Evolutionary conservation across 1,140 invertebrate species (phyloP), one percentile per base, ranked within the genome.

Genomic region (Heliconius nattereri): DNA sequence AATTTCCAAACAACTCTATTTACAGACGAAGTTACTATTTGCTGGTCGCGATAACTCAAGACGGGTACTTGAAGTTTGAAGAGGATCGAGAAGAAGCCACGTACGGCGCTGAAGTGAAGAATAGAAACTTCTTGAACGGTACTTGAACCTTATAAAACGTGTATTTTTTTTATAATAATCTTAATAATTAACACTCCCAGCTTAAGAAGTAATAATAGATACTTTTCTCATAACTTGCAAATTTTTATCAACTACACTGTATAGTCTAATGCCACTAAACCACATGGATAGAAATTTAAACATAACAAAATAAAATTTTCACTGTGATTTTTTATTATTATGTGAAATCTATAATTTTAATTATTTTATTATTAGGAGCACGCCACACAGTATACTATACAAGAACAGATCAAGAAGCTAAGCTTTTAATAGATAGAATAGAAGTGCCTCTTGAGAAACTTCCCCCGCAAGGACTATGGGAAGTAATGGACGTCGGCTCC

Each of bases 331-430:
- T 16, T 45, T 45, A 5, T 16, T 54, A 54, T 54, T 13, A 60
- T 23, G 0, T 60, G n/a, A 60, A 23, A 60, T 60, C 8, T 26
- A 9, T 60, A 60, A 26, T 60, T 60, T 2, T 3, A 60, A n/a
- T 60, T 9, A 29, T 19, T 45, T 45, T 45, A 45, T 45, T 45
- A 45, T 45, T 8, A 95, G 96, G 97, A 52, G 97, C 97, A 8
- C 94, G 98, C 75, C 98, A 98, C 90, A 98, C 98, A 72, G 95
- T 98, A 54, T 98, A 98, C 87, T 98, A 98, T 84, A 96, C 96
- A 78, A 94, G 98, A 78, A 96, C 96, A 81, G 96, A 96, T 19
- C 96, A 97, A 71, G 96, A 96, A 19, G 96, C 97, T 0, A 96
- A 95, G 78, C 92, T 98, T 19, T 91, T 97, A 84, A 96, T 98